These are phyloP conservation scores for Altica lythri DNA, from an alignment of 2,888 invertebrate genomes.

Conservation along the genomic window DNA sequence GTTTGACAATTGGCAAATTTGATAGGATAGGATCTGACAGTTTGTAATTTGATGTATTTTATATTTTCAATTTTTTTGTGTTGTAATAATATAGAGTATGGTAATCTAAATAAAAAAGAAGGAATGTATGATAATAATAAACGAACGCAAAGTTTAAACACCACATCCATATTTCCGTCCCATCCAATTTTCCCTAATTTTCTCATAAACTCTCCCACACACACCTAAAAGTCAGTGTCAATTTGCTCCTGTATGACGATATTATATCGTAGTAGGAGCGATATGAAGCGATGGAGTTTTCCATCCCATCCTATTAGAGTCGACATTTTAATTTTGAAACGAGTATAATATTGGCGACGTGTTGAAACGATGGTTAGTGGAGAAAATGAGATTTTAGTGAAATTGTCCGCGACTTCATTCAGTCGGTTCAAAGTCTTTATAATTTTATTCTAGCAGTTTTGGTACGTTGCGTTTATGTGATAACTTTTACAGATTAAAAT, in stretches of 20 bases:
- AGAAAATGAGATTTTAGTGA: constrained; percentile 13
- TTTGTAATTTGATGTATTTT: too few relatives aligned
- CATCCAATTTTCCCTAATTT: constrained; percentile 26
- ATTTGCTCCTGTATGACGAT: constrained; percentile 21
- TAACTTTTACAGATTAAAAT: too few relatives aligned
- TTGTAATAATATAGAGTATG: too few relatives aligned
- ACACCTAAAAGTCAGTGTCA: constrained; percentile 29
- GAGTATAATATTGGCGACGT: constrained; percentile 10
- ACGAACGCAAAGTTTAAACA: neutral
- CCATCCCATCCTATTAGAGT: constrained; percentile 12
- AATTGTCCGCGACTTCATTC: constrained; percentile 12
- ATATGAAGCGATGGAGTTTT: constrained; percentile 21
- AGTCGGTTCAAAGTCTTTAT: neutral
- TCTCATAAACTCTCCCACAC: constrained; percentile 22
- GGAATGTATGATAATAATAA: too few relatives aligned
- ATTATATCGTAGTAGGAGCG: constrained; percentile 17
- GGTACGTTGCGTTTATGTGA: too few relatives aligned
- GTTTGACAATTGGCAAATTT: too few relatives aligned
- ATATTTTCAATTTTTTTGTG: too few relatives aligned
- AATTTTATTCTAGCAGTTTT: too few relatives aligned
- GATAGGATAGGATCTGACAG: too few relatives aligned
- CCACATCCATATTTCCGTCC: neutral
- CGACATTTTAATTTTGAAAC: constrained; percentile 27
- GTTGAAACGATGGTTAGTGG: constrained; percentile 9
- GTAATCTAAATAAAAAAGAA: too few relatives aligned